These are phyloP conservation scores for Orgyia antiqua DNA, from an alignment of 2,888 invertebrate genomes.

Conservation along the genomic window DNA sequence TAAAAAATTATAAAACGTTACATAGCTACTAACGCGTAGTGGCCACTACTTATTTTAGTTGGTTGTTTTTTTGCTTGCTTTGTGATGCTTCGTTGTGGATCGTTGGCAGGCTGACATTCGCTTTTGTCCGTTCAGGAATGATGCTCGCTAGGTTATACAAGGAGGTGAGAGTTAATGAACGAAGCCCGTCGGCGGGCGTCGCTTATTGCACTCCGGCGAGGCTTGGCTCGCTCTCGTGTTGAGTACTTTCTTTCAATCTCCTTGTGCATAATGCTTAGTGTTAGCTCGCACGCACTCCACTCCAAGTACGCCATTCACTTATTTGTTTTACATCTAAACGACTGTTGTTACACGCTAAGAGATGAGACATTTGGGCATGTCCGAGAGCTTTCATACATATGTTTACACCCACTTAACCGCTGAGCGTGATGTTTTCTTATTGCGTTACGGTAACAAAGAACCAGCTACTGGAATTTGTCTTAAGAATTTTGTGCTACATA, in stretches of 20 bases:
- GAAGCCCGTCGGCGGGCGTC: conserved; percentile 59
- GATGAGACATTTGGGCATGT: conserved; percentile 59
- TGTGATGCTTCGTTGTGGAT: conserved; percentile 38
- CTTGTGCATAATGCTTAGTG: conserved; percentile 71
- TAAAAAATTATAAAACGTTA: conserved; percentile 48
- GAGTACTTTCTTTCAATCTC: conserved; percentile 72
- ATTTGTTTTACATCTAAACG: conserved; percentile 69
- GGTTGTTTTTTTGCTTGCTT: conserved; percentile 49
- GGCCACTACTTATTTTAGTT: conserved; percentile 38
- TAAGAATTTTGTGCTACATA: conserved; percentile 8
- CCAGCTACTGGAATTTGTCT: conserved; percentile 22
- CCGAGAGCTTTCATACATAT: conserved; percentile 49
- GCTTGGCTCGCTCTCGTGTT: conserved; percentile 68
- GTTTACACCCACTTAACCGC: conserved; percentile 55
- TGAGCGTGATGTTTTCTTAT: conserved; percentile 45
- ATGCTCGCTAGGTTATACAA: conserved; percentile 47
- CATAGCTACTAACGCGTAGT: conserved; percentile 42
- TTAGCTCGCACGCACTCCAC: conserved; percentile 63
- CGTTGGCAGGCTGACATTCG: conserved; percentile 37
- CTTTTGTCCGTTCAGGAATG: conserved; percentile 39
- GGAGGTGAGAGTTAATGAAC: conserved; percentile 69
- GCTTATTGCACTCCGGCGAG: conserved; percentile 67
- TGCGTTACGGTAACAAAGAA: conserved; percentile 22
- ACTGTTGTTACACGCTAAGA: conserved; percentile 49
- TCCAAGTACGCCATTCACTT: conserved; percentile 59